Evolutionary conservation across 92 coral and sea anemone genomes (phyloP).

Genomic region (Parazoanthus atlanticus): DNA sequence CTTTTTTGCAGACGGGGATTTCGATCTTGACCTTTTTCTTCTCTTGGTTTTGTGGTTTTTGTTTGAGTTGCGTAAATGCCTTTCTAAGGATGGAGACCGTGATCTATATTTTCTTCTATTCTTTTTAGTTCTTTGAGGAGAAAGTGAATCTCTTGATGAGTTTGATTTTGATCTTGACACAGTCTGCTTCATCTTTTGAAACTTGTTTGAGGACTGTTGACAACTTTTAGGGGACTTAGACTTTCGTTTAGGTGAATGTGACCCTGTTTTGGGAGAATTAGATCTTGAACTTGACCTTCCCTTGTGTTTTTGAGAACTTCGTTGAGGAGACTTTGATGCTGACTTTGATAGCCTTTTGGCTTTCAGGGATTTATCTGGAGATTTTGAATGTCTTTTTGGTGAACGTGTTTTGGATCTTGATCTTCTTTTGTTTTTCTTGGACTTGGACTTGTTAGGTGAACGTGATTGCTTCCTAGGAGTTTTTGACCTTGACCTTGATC

Average conservation of each 20-base stretch:
- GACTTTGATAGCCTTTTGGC: background rate
- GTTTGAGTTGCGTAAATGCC: slow-evolving; percentile 26
- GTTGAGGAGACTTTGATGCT: slow-evolving; percentile 29
- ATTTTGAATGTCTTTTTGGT: slow-evolving; percentile 8
- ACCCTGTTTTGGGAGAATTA: slow-evolving; percentile 12
- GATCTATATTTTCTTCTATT: slow-evolving; percentile 45
- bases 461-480: slow-evolving; percentile 57
- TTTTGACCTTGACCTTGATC: slow-evolving; percentile 53
- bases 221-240: slow-evolving; percentile 28
- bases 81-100: slow-evolving; percentile 30
- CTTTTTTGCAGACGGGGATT: slow-evolving; percentile 16
- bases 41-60: slow-evolving; percentile 37
- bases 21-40: slow-evolving; percentile 42
- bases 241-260: slow-evolving; percentile 16
- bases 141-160: slow-evolving; percentile 20
- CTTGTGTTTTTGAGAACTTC: background rate
- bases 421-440: slow-evolving; percentile 37
- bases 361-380: slow-evolving; percentile 3
- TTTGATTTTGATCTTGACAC: slow-evolving; percentile 35
- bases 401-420: slow-evolving; percentile 16
- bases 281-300: slow-evolving; percentile 27
- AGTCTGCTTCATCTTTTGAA: background rate
- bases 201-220: background rate
- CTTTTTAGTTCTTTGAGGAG: slow-evolving; percentile 6
- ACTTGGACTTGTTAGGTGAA: slow-evolving; percentile 56